A percentile compares a stretch with the other conserved stretches of the same genome.
Conservation (phyloP, 2,113 vertebrate genomes). For the Microcebus jonahi region DNA sequence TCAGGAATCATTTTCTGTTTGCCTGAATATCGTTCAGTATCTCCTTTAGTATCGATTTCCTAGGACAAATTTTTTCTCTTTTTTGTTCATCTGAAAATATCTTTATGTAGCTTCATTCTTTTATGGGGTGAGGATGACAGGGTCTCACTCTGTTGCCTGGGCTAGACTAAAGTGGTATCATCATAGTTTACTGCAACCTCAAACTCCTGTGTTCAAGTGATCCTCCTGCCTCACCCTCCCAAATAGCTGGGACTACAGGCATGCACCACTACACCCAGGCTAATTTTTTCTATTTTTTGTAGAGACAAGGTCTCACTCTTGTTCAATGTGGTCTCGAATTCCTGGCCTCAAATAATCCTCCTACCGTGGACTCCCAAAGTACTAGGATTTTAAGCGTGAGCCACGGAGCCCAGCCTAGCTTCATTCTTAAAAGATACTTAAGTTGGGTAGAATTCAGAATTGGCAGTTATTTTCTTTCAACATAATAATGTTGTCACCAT, state of each 20-base stretch:
- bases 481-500: background rate
- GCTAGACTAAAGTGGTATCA: background rate
- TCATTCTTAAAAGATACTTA: background rate
- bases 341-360: background rate
- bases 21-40: background rate
- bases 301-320: background rate
- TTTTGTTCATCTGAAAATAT: background rate
- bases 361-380: background rate
- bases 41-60: background rate
- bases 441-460: background rate
- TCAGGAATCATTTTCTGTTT: background rate
- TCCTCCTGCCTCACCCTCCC: background rate
- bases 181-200: background rate
- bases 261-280: background rate
- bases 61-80: background rate
- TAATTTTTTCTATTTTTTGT: background rate
- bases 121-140: background rate
- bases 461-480: slow-evolving; percentile 22
- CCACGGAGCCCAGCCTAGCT: background rate
- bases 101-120: background rate
- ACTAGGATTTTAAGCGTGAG: background rate
- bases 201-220: background rate
- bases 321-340: background rate
- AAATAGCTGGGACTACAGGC: background rate
- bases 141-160: background rate